phyloP scores from a whole-genome alignment of 2,888 invertebrate genomes.

The Synanthedon tipuliformis region DNA sequence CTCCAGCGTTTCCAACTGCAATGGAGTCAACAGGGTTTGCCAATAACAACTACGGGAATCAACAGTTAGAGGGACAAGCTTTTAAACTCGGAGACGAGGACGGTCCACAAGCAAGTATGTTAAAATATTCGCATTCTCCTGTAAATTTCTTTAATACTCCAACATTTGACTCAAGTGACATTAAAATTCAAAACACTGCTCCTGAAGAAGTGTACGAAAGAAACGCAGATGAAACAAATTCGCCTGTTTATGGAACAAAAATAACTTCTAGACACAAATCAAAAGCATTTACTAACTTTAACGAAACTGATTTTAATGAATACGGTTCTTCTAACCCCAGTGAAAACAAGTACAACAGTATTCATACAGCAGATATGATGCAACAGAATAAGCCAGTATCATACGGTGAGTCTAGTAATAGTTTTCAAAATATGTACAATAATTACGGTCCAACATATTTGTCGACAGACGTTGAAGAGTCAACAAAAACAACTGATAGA shows the following conservation, averaged over 20 bases:
- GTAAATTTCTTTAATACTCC: slow-evolving; percentile 32
- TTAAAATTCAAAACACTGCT: slow-evolving; percentile 24
- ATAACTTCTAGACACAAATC: slow-evolving; percentile 34
- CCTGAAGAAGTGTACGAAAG: slow-evolving; percentile 20
- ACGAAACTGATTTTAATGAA: slow-evolving; percentile 30
- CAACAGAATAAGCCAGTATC: slow-evolving; percentile 25
- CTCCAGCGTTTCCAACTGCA: slow-evolving; percentile 53
- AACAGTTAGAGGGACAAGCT: slow-evolving; percentile 24
- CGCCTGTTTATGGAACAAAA: slow-evolving; percentile 52
- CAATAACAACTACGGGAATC: slow-evolving; percentile 25
- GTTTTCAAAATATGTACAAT: slow-evolving; percentile 22
- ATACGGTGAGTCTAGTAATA: slow-evolving; percentile 23
- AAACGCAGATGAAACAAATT: slow-evolving; percentile 21
- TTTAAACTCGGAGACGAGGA: slow-evolving; percentile 22
- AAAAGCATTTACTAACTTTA: slow-evolving; percentile 18
- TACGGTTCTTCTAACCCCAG: slow-evolving; percentile 21
- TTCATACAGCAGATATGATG: slow-evolving; percentile 19
- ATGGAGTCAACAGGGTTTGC: slow-evolving; percentile 35
- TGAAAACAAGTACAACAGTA: slow-evolving; percentile 25
- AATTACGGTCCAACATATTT: slow-evolving; percentile 22
- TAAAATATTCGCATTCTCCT: slow-evolving; percentile 33
- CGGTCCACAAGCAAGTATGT: slow-evolving; percentile 29
- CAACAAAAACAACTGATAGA: slow-evolving; percentile 19
- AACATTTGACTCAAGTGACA: slow-evolving; percentile 24
- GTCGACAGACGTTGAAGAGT: slow-evolving; percentile 22